These are phyloP conservation scores for Cyanoderma ruficeps DNA, from an alignment of 2,113 vertebrate genomes.

Conservation along the genomic window DNA sequence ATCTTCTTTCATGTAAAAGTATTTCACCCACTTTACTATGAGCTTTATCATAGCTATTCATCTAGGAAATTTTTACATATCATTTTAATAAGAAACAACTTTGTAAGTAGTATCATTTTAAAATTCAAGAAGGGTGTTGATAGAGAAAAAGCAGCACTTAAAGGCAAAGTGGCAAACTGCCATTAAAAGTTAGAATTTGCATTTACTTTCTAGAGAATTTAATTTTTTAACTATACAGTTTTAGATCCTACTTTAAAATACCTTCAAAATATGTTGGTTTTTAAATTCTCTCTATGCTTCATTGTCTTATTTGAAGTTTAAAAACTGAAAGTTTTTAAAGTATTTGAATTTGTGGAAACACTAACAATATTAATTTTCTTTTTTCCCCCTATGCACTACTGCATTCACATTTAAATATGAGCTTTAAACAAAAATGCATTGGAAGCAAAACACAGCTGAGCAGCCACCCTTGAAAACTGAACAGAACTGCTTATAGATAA, in stretches of 20 bases:
- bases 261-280: neutral
- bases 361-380: neutral
- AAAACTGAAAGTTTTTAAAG: neutral
- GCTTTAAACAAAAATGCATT: neutral
- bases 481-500: neutral
- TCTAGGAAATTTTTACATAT: neutral
- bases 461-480: neutral
- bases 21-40: neutral
- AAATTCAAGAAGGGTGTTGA: neutral
- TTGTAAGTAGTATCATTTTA: neutral
- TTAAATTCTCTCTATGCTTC: neutral
- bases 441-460: neutral
- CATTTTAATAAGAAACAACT: neutral
- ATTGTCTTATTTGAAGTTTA: neutral
- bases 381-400: neutral
- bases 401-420: neutral
- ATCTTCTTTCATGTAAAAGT: neutral
- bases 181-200: neutral
- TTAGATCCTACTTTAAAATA: neutral
- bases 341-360: neutral
- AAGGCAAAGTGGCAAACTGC: neutral
- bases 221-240: neutral
- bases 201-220: neutral
- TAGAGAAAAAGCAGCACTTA: neutral
- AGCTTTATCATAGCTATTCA: neutral